A percentile compares a stretch with the other conserved stretches of the same genome.
Evolutionary conservation across 2,888 invertebrate genomes (phyloP).

Genomic region (Caenorhabditis imperialis): DNA sequence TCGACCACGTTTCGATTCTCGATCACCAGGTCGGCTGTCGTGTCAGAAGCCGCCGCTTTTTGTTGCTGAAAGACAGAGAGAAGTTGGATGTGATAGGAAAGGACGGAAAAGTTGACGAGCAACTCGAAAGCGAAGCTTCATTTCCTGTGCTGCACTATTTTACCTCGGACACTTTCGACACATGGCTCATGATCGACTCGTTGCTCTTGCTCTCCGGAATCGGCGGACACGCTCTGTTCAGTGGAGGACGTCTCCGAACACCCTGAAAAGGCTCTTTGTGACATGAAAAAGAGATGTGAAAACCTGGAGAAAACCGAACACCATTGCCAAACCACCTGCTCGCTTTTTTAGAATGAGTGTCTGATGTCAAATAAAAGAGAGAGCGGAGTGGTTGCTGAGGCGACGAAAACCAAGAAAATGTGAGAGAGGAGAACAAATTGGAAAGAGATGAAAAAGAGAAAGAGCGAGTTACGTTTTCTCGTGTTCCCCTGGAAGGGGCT

Average conservation of each 20-base stretch:
- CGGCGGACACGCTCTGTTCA: slow-evolving; percentile 77
- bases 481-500: slow-evolving; percentile 23
- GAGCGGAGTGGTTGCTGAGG: not conserved
- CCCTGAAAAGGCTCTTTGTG: slow-evolving; percentile 25
- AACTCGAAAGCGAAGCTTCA: not conserved
- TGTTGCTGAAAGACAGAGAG: slow-evolving; percentile 36
- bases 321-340: slow-evolving; percentile 15
- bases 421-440: slow-evolving; percentile 15
- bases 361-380: not conserved
- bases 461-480: slow-evolving; percentile 8
- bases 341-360: no score
- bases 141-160: no score
- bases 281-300: not conserved
- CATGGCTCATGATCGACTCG: slow-evolving; percentile 75
- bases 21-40: slow-evolving; percentile 62
- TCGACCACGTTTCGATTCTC: slow-evolving; percentile 68
- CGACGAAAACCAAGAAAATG: not conserved
- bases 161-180: slow-evolving; percentile 57
- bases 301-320: slow-evolving; percentile 39
- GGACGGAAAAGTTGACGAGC: not conserved
- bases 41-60: slow-evolving; percentile 42
- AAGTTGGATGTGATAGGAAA: not conserved
- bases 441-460: slow-evolving; percentile 14
- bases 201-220: slow-evolving; percentile 77
- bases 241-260: slow-evolving; percentile 72